phyloP scores from a whole-genome alignment of 2,888 invertebrate genomes.

The Agrochola circellaris region DNA sequence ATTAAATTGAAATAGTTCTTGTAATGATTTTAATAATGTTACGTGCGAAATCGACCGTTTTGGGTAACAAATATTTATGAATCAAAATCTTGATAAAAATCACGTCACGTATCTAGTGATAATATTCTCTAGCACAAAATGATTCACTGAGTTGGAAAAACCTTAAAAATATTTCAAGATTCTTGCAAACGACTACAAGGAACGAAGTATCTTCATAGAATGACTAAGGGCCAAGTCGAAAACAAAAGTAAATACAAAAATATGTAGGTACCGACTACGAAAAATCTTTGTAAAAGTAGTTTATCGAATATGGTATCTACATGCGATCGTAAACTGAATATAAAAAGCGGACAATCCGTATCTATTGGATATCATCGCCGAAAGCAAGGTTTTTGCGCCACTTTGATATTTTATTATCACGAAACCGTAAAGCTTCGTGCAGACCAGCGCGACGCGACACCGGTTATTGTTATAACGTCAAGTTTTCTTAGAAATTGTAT shows the following conservation, averaged over 20 bases:
- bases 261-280: background rate
- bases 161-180: background rate
- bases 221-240: constrained; percentile 1
- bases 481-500: too few species aligned
- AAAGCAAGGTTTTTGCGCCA: constrained; percentile 14
- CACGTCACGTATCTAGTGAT: background rate
- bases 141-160: background rate
- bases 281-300: background rate
- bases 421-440: too few species aligned
- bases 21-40: background rate
- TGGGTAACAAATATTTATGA: background rate
- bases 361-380: constrained; percentile 13
- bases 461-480: too few species aligned
- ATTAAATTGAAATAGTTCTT: constrained; percentile 33
- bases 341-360: constrained; percentile 28
- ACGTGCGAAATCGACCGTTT: background rate
- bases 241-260: constrained; percentile 7
- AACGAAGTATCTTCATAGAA: constrained; percentile 5
- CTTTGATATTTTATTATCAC: constrained; percentile 32
- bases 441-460: too few species aligned
- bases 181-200: background rate
- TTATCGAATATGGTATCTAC: constrained; percentile 21
- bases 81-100: constrained; percentile 4
- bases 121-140: constrained; percentile 11
- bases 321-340: constrained; percentile 51